Evolutionary conservation across 1,140 invertebrate genomes (phyloP).

Genomic region (Tetragnatha versicolor): DNA sequence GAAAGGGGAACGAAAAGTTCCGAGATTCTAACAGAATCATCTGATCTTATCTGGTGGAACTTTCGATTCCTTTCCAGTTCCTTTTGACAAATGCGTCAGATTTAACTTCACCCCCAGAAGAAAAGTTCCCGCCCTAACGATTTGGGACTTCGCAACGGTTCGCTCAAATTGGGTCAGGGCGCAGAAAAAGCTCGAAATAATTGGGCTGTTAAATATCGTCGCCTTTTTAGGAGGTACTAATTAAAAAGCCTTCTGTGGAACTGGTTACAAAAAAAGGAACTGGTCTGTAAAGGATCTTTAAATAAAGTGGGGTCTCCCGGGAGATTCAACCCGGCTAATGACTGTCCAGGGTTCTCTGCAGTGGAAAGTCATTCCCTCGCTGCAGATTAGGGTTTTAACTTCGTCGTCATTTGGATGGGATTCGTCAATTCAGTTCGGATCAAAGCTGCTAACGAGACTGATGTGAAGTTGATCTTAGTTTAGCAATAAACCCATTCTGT

Average conservation of each 20-base stretch:
- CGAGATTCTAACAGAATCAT: not conserved
- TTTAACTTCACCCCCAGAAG: slow-evolving; percentile 16
- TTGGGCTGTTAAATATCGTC: slow-evolving; percentile 49
- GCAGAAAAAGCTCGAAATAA: slow-evolving; percentile 24
- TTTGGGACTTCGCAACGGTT: slow-evolving; percentile 21
- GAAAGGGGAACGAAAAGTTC: slow-evolving; percentile 2
- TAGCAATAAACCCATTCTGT: too few species aligned
- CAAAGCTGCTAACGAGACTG: too few species aligned
- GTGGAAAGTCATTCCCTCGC: too few species aligned
- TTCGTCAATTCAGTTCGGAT: too few species aligned
- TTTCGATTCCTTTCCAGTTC: slow-evolving; percentile 7
- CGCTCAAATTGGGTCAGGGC: slow-evolving; percentile 26
- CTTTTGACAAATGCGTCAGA: slow-evolving; percentile 45
- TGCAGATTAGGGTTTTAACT: too few species aligned
- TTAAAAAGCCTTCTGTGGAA: slow-evolving; percentile 15
- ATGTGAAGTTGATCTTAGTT: too few species aligned
- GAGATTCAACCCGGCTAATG: slow-evolving; percentile 31
- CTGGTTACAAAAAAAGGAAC: slow-evolving; percentile 1
- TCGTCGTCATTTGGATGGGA: too few species aligned
- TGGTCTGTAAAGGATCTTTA: slow-evolving; percentile 14
- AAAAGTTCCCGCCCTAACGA: slow-evolving; percentile 40
- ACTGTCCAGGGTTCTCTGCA: too few species aligned
- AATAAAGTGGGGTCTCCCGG: slow-evolving; percentile 12
- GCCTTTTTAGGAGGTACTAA: slow-evolving; percentile 42
- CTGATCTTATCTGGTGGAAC: slow-evolving; percentile 12